phyloP scores from a whole-genome alignment of 2,113 vertebrate genomes.

The Hyaena hyaena region DNA sequence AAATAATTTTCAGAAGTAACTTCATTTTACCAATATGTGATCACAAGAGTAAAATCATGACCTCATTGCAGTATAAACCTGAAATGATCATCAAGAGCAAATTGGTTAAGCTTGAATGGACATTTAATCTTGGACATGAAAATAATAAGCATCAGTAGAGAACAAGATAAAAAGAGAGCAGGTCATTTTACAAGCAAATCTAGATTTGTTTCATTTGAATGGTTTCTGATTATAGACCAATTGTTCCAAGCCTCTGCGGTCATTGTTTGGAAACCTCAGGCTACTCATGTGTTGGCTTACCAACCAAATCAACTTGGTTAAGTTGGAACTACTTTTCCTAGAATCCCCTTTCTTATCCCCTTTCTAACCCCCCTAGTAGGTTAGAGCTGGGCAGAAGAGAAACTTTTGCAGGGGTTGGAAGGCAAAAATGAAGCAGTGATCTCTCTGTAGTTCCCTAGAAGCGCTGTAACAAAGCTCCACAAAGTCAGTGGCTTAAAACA shows the following conservation, averaged over 20 bases:
- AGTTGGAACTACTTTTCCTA: not conserved
- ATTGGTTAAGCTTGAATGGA: slow-evolving; percentile 33
- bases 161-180: slow-evolving; percentile 32
- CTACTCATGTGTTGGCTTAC: not conserved
- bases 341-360: not conserved
- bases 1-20: slow-evolving; percentile 41
- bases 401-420: not conserved
- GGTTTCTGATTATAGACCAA: slow-evolving; percentile 63
- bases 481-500: not conserved
- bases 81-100: slow-evolving; percentile 24
- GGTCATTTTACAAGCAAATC: slow-evolving; percentile 59
- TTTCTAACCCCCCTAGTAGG: no score
- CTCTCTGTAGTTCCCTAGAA: not conserved
- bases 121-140: slow-evolving; percentile 45
- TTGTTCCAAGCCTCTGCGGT: slow-evolving; percentile 27
- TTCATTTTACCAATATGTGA: slow-evolving; percentile 3
- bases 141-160: slow-evolving; percentile 55
- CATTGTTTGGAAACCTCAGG: slow-evolving; percentile 56
- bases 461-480: not conserved
- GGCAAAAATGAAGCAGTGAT: not conserved
- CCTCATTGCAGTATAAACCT: not conserved
- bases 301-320: not conserved
- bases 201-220: slow-evolving; percentile 71
- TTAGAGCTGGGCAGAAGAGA: not conserved
- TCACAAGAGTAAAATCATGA: not conserved